Evolutionary conservation across 1,140 invertebrate species (phyloP).

Genomic region (Eurytemora carolleeae): DNA sequence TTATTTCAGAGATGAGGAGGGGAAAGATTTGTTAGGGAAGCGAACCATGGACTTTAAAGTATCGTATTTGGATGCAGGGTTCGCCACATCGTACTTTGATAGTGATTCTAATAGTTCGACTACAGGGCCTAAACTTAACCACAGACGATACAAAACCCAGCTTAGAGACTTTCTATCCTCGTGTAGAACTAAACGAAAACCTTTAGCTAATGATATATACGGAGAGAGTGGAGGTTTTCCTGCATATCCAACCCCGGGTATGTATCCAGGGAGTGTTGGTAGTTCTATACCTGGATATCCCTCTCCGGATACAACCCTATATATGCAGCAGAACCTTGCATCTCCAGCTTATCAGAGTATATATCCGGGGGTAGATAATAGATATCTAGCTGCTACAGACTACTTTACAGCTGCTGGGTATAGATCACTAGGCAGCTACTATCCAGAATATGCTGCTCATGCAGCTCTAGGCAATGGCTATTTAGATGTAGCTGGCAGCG

Average conservation of each 20-base stretch:
- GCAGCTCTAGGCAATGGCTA: slow-evolving; percentile 19
- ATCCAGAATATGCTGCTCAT: slow-evolving; percentile 21
- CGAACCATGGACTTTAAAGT: slow-evolving; percentile 98
- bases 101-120: slow-evolving; percentile 37
- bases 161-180: slow-evolving; percentile 74
- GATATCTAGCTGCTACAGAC: slow-evolving; percentile 19
- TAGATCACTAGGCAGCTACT: slow-evolving; percentile 26
- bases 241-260: slow-evolving; percentile 53
- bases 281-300: slow-evolving; percentile 30
- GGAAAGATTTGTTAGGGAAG: slow-evolving; percentile 79
- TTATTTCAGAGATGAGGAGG: slow-evolving; percentile 79
- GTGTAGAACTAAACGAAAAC: slow-evolving; percentile 67
- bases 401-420: slow-evolving; percentile 31
- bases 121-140: slow-evolving; percentile 24
- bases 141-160: slow-evolving; percentile 69
- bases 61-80: slow-evolving; percentile 76
- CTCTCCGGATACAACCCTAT: slow-evolving; percentile 33
- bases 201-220: slow-evolving; percentile 23
- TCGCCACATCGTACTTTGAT: slow-evolving; percentile 65
- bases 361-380: slow-evolving; percentile 9
- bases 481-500: slow-evolving; percentile 16
- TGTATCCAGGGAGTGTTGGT: slow-evolving; percentile 49
- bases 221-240: slow-evolving; percentile 35
- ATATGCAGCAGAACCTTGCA: slow-evolving; percentile 44
- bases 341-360: slow-evolving; percentile 34